These are phyloP conservation scores for Pyrrhia umbra DNA, from an alignment of 2,888 invertebrate species.

Conservation along the genomic window DNA sequence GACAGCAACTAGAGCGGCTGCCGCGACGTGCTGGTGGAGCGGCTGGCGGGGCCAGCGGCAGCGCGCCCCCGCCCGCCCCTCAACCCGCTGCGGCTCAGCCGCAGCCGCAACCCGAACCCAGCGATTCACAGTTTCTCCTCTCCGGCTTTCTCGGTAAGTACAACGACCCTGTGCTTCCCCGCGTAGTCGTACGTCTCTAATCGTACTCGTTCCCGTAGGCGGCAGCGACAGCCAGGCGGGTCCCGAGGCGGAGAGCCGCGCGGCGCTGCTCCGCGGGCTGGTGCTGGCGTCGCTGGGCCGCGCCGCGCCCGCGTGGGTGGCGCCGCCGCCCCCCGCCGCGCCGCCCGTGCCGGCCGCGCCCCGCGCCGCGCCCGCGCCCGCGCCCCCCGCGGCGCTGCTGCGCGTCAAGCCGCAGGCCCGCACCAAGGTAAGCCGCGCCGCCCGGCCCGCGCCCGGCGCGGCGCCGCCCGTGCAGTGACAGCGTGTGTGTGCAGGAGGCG, in stretches of 20 bases:
- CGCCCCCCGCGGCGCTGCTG: constrained; percentile 71
- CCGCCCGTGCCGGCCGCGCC: constrained; percentile 59
- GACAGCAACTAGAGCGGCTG: constrained; percentile 97
- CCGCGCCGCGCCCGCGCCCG: constrained; percentile 61
- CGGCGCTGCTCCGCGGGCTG: constrained; percentile 84
- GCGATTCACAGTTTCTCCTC: constrained; percentile 82
- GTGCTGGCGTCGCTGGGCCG: constrained; percentile 86
- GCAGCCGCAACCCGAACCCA: constrained; percentile 76
- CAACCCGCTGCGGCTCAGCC: constrained; percentile 77
- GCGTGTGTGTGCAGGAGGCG: constrained; percentile 65
- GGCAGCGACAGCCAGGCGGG: constrained; percentile 69
- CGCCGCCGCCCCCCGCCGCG: constrained; percentile 61
- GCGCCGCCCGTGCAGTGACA: too few relatives aligned
- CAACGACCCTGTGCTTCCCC: not conserved
- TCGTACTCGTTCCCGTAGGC: constrained; percentile 60
- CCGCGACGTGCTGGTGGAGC: constrained; percentile 93
- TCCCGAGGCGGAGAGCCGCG: constrained; percentile 80
- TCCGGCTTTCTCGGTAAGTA: constrained; percentile 79
- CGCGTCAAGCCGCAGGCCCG: constrained; percentile 84
- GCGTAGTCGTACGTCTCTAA: not conserved
- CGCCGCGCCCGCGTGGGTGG: constrained; percentile 71
- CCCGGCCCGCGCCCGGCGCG: constrained; percentile 65
- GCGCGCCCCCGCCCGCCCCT: constrained; percentile 86
- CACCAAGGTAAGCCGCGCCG: constrained; percentile 78
- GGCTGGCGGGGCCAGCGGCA: constrained; percentile 84